Evolutionary conservation across 2,797 vertebrate species (phyloP).

Genomic region (Toxotes lorentzi): DNA sequence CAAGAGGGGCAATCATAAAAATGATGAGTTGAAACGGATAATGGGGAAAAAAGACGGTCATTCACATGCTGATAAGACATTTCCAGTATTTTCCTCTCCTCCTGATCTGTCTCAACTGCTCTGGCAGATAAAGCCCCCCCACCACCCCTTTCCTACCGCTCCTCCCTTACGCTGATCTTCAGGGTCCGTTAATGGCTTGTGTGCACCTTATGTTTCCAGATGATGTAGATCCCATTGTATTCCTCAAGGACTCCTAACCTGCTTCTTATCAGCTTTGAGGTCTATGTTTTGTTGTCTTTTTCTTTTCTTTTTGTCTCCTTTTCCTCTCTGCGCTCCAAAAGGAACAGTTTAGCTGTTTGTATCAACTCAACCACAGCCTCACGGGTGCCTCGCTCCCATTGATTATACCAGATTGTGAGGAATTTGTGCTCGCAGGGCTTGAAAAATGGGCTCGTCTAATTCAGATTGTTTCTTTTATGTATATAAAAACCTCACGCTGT

Average conservation of each 20-base stretch:
- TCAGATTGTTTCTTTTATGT: constrained; percentile 26
- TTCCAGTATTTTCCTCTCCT: constrained; percentile 55
- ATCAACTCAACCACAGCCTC: constrained; percentile 26
- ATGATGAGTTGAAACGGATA: constrained; percentile 17
- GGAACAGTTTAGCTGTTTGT: constrained; percentile 58
- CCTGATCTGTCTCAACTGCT: constrained; percentile 49
- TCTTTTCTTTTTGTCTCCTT: constrained; percentile 40
- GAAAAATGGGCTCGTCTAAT: constrained; percentile 15
- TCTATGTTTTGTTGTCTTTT: constrained; percentile 35
- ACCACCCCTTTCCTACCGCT: constrained; percentile 27
- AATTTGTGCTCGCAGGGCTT: constrained; percentile 23
- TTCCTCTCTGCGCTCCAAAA: constrained; percentile 49
- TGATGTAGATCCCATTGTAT: constrained; percentile 71
- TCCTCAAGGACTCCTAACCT: constrained; percentile 72
- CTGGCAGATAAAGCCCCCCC: constrained; percentile 52
- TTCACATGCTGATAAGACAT: constrained; percentile 52
- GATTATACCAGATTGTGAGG: constrained; percentile 34
- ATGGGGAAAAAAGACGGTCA: constrained; percentile 35
- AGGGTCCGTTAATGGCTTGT: constrained; percentile 38
- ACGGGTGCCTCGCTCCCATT: constrained; percentile 2
- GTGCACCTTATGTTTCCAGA: constrained; percentile 64
- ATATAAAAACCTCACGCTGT: constrained; percentile 24
- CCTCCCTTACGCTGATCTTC: constrained; percentile 54
- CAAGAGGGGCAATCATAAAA: background rate
- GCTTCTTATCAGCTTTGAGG: constrained; percentile 67